Evolutionary conservation across 2,888 invertebrate species (phyloP), one percentile per base, ranked within the genome.

Genomic region (Pemphredon lugubris): DNA sequence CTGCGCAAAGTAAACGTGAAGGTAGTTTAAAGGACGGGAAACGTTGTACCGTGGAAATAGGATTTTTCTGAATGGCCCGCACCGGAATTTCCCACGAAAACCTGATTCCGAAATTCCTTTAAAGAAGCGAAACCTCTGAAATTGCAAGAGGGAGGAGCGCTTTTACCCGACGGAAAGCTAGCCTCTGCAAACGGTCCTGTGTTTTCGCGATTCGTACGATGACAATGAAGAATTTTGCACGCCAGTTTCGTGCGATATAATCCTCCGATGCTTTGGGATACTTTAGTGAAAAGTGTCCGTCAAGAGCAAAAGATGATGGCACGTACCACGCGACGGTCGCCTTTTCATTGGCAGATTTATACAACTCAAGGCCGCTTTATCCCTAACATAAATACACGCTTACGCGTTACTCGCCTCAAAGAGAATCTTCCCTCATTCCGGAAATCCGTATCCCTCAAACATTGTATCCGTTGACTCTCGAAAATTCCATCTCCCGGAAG

Each of bases 141-240:
- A 34, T 23, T 16, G n/a, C n/a, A 21, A 45, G 34, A 7, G 48
- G 11, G 18, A 7, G 13, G 3, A 32, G 34, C 9, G 9, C 7
- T 2, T 6, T 2, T 13, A 14, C 34, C 39, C 18, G 44, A 20
- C 39, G n/a, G 5, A 37, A 34, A 9, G 11, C 23, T 2, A 9
- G 34, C 9, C 5, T 1, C 23, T 30, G 50, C 23, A 37, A 37
- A 51, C 1, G 6, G 2, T 20, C 7, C 30, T 11, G 30, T 51
- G 30, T 32, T 67, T 55, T 16, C 13, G 30, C n/a, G 40, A 34
- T 23, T 0, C 3, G 26, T 34, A 34, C n/a, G 2, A 0, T 4
- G 6, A 55, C 48, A 55, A 51, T 47, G 39, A 4, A 9, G n/a
- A 42, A 51, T 53, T 58, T 51, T 23, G 6, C 68, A 14, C 30